These are phyloP conservation scores for Coracias cyanogaster DNA, from an alignment of 2,797 vertebrate genomes.

Conservation along the genomic window DNA sequence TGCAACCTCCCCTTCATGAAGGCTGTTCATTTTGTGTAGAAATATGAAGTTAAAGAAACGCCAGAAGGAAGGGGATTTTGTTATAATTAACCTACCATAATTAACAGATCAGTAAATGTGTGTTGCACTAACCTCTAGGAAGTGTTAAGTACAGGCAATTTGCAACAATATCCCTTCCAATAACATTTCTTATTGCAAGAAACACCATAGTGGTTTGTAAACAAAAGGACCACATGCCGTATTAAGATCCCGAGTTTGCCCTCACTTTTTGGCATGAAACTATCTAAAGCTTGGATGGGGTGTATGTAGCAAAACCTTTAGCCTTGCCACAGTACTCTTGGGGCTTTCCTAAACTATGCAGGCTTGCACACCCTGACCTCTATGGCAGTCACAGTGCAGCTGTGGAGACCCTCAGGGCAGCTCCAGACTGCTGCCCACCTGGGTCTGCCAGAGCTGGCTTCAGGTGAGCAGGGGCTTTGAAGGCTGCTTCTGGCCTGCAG, in stretches of 20 bases:
- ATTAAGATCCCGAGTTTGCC: not conserved
- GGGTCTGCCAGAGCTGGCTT: not conserved
- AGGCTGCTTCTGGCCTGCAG: not conserved
- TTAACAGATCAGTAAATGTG: not conserved
- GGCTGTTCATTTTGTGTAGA: not conserved
- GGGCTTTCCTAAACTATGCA: not conserved
- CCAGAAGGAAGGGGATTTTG: not conserved
- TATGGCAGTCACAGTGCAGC: fast-evolving
- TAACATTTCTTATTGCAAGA: not conserved
- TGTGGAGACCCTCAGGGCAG: not conserved
- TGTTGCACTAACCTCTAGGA: not conserved
- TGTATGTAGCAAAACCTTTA: not conserved
- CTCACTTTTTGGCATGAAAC: not conserved
- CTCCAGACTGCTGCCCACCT: not conserved
- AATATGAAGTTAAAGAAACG: not conserved
- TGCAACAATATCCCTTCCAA: not conserved
- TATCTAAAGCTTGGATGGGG: not conserved
- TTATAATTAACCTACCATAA: not conserved
- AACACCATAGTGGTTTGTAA: not conserved
- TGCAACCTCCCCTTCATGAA: not conserved
- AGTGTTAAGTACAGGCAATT: not conserved
- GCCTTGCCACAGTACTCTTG: not conserved
- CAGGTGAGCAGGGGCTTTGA: not conserved
- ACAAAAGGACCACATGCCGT: not conserved
- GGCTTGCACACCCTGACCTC: no score